phyloP scores from a whole-genome alignment of 1,140 invertebrate species.

The Sipha flava region DNA sequence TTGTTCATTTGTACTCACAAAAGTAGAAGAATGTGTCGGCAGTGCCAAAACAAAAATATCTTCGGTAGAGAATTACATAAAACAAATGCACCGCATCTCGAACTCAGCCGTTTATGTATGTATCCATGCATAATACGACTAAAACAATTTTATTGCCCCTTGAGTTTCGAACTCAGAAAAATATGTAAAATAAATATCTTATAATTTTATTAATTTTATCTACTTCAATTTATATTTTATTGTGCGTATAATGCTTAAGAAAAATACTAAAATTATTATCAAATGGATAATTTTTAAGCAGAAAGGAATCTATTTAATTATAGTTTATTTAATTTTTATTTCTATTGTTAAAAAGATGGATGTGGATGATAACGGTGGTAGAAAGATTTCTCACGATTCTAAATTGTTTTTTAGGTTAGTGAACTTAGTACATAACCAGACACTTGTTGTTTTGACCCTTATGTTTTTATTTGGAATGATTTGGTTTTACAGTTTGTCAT shows the following conservation, averaged over 20 bases:
- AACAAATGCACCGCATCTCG: background rate
- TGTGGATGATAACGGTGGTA: background rate
- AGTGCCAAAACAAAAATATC: constrained; percentile 31
- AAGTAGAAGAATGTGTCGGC: constrained; percentile 10
- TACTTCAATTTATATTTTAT: background rate
- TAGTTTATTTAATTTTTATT: background rate
- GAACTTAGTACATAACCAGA: constrained; percentile 1
- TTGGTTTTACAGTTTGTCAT: background rate
- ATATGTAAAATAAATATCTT: background rate
- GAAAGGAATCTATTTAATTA: background rate
- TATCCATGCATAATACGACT: background rate
- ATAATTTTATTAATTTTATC: background rate
- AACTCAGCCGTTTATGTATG: constrained; percentile 5
- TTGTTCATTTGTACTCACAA: background rate
- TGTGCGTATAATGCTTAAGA: background rate
- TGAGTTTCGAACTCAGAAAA: background rate
- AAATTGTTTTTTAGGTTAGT: constrained; percentile 20
- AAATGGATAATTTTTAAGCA: background rate
- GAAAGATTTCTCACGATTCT: constrained; percentile 13
- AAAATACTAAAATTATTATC: background rate
- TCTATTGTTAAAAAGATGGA: background rate
- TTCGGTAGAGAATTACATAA: constrained; percentile 16
- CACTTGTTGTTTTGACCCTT: background rate
- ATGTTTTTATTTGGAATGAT: constrained; percentile 2
- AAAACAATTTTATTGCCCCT: background rate